Percentiles rank a stretch among this genome's conserved stretches.
Conservation (phyloP, 2,888 invertebrate species). For the Cancer borealis region DNA sequence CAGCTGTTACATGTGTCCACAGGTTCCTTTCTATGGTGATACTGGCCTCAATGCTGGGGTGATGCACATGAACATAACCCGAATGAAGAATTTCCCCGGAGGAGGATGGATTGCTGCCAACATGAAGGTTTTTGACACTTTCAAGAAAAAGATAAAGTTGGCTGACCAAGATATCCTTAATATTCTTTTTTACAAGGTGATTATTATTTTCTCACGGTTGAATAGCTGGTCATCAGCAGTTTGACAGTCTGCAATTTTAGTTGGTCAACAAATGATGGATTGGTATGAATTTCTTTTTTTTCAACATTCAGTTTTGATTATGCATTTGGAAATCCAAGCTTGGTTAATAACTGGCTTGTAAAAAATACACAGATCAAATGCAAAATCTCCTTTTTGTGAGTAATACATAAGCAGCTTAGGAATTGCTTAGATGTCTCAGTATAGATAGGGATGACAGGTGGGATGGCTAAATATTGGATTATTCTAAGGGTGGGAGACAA, state of each 20-base stretch:
- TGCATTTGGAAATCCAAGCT: too few relatives aligned
- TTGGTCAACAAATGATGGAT: background rate
- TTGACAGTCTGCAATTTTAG: background rate
- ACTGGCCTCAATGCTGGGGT: slow-evolving; percentile 81
- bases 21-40: slow-evolving; percentile 80
- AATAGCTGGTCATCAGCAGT: background rate
- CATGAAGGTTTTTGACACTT: slow-evolving; percentile 79
- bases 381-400: too few relatives aligned
- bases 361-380: too few relatives aligned
- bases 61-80: slow-evolving; percentile 81
- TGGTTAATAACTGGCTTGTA: too few relatives aligned
- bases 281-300: too few relatives aligned
- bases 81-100: slow-evolving; percentile 79
- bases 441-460: too few relatives aligned
- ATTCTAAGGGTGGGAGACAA: too few relatives aligned
- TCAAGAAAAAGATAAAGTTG: slow-evolving; percentile 80
- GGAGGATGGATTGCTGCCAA: slow-evolving; percentile 79
- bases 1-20: slow-evolving; percentile 48
- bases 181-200: slow-evolving; percentile 80
- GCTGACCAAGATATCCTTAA: slow-evolving; percentile 82
- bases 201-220: background rate
- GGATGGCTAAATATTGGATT: too few relatives aligned
- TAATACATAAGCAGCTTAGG: too few relatives aligned
- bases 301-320: too few relatives aligned
- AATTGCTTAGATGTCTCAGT: too few relatives aligned